These are phyloP conservation scores for Hermaeophaga mercurialis DNA, from an alignment of 2,888 invertebrate species.

Conservation along the genomic window DNA sequence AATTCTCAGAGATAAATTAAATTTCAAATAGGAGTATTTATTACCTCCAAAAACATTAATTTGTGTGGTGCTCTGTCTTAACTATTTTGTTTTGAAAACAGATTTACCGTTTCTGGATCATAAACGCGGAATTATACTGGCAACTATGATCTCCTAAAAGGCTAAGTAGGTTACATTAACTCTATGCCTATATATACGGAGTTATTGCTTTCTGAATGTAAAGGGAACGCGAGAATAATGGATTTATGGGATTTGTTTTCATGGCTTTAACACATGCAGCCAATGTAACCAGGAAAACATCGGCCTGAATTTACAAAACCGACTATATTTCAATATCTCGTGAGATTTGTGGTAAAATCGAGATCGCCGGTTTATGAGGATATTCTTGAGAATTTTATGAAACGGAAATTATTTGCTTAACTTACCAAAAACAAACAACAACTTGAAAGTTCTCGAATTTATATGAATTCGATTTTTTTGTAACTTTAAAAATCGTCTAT, in stretches of 20 bases:
- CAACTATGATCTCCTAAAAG: not conserved
- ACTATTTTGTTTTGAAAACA: conserved; percentile 1
- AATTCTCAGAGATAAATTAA: too few relatives aligned
- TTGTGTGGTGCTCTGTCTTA: too few relatives aligned
- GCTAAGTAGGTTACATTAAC: conserved; percentile 9
- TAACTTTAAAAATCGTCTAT: too few relatives aligned
- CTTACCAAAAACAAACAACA: not conserved
- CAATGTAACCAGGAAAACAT: conserved; percentile 9
- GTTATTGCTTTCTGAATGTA: conserved; percentile 5
- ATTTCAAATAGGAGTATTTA: too few relatives aligned
- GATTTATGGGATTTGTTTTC: conserved; percentile 14
- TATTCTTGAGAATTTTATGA: conserved; percentile 10
- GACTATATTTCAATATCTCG: conserved; percentile 10
- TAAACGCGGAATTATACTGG: not conserved
- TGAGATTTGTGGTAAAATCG: conserved; percentile 4
- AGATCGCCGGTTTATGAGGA: conserved; percentile 7
- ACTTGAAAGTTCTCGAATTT: not conserved
- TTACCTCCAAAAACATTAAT: too few relatives aligned
- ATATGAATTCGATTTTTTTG: not conserved
- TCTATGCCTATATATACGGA: conserved; percentile 1
- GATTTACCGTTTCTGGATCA: conserved; percentile 2
- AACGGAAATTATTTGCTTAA: not conserved
- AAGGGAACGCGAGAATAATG: conserved; percentile 10
- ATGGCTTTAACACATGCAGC: conserved; percentile 6
- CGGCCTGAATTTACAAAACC: conserved; percentile 1